A percentile compares a stretch with the other conserved stretches of the same genome.
These are phyloP conservation scores for Montipora capricornis DNA, from an alignment of 64 coral and sea anemone species.

Conservation along the genomic window DNA sequence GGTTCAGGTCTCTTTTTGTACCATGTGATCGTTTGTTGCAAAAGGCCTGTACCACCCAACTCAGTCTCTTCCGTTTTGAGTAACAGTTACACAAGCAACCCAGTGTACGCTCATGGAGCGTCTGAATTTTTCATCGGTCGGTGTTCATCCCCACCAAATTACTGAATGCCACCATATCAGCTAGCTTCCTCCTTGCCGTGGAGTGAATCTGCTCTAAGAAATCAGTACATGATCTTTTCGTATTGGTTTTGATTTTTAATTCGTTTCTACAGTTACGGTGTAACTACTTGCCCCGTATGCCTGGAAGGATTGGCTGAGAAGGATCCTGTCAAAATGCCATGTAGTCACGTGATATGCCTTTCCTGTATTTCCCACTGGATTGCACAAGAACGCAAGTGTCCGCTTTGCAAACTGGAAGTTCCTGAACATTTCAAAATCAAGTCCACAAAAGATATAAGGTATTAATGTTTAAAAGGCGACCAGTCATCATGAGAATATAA, in stretches of 20 bases:
- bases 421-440: conserved; percentile 40
- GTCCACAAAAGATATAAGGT: conserved; percentile 16
- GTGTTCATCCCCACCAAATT: too few relatives aligned
- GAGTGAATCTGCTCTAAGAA: not conserved
- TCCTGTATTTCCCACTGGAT: conserved; percentile 50
- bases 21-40: too few relatives aligned
- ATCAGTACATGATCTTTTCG: not conserved
- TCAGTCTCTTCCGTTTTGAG: too few relatives aligned
- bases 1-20: too few relatives aligned
- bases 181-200: too few relatives aligned
- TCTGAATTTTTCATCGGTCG: too few relatives aligned
- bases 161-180: too few relatives aligned
- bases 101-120: too few relatives aligned
- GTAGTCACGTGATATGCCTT: conserved; percentile 58
- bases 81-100: too few relatives aligned
- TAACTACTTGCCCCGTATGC: conserved; percentile 60
- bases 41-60: too few relatives aligned
- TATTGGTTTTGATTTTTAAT: not conserved
- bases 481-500: too few relatives aligned
- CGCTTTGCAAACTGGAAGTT: conserved; percentile 49
- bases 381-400: conserved; percentile 34
- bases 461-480: too few relatives aligned
- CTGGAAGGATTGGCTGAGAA: conserved; percentile 22
- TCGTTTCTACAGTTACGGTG: conserved; percentile 14
- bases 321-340: conserved; percentile 36